Evolutionary conservation across 1,140 invertebrate species (phyloP), one percentile per base, ranked within the genome.

Genomic region (Aphis gossypii): DNA sequence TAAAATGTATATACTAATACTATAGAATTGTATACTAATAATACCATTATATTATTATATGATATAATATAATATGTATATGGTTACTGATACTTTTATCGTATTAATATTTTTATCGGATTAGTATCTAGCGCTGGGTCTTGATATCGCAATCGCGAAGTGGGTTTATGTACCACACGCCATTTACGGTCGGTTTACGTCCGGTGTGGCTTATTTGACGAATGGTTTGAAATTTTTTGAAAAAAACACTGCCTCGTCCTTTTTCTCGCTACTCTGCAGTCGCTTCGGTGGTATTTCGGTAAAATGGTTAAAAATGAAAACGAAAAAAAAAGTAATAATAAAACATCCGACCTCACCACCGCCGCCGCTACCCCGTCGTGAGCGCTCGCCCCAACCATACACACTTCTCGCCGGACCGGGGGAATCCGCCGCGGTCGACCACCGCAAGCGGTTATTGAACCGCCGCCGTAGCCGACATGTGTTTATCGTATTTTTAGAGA

Each of bases 401-500:
- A 76, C 60, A n/a, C 60, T 68, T n/a, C 60, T 84, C 30, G 86
- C 18, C 86, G 86, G 46, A 21, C 18, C 35, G 38, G 35, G 51
- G 35, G 38, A n/a, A 90, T 90, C 54, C 38, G 30, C 89, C 89
- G 56, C 44, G 54, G 89, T 90, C 89, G 89, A 90, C 89, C 89
- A 90, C 89, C 89, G 54, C 54, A 30, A 90, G 89, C 89, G 89
- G 89, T 90, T 90, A 90, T 90, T 90, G 89, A 90, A 90, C 89
- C 41, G 89, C 30, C 48, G 89, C 51, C 88, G 88, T 23, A 14
- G 88, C 54, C 89, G 89, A 68, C 89, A 90, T 90, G 89, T 90
- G 89, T 41, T 76, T 90, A 90, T 90, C 89, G 89, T 90, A 90
- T 90, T 90, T 90, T 90, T 90, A 90, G 89, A 90, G 87, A 68